phyloP scores from a whole-genome alignment of 2,113 vertebrate species.

The Pseudopipra pipra region DNA sequence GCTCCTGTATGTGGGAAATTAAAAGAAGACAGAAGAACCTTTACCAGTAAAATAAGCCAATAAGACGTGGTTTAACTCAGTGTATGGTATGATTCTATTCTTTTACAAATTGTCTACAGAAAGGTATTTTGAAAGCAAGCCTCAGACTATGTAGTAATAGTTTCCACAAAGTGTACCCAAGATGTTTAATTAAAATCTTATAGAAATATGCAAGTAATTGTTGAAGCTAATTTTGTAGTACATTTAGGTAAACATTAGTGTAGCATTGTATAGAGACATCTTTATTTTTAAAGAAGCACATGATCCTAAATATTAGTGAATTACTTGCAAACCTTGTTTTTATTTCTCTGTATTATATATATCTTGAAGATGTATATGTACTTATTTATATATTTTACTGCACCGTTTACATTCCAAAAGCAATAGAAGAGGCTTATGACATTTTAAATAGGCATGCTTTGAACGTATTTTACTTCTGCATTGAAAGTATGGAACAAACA shows the following conservation, averaged over 20 bases:
- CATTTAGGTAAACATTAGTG: neutral
- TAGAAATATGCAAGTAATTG: neutral
- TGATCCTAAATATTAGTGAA: neutral
- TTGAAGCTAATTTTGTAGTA: neutral
- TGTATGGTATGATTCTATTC: neutral
- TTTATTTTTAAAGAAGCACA: neutral
- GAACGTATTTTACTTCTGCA: neutral
- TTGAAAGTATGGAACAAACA: neutral
- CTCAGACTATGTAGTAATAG: neutral
- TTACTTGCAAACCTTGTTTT: neutral
- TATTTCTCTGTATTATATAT: neutral
- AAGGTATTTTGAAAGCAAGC: neutral
- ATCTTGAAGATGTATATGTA: neutral
- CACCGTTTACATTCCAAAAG: neutral
- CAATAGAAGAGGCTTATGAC: neutral
- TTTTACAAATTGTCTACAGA: neutral
- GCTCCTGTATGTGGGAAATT: neutral
- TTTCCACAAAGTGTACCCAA: neutral
- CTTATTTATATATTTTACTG: neutral
- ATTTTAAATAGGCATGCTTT: neutral
- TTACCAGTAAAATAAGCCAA: neutral
- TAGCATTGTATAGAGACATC: neutral
- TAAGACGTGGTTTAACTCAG: neutral
- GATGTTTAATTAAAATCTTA: neutral
- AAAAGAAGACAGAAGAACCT: neutral